These are phyloP conservation scores for Drosophila jambulina DNA, from an alignment of 1,140 invertebrate species.

Conservation along the genomic window DNA sequence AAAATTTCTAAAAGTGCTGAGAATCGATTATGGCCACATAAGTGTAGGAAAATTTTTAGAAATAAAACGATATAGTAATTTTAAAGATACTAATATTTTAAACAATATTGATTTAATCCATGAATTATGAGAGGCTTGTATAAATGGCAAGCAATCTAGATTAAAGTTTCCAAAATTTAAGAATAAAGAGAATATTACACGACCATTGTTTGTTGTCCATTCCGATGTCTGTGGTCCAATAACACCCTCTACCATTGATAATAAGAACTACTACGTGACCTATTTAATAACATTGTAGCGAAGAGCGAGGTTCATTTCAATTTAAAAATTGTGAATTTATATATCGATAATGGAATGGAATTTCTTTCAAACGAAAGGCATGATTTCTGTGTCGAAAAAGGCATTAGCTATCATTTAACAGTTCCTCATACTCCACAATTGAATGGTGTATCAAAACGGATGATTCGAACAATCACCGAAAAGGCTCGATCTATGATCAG, in stretches of 20 bases:
- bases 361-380: too few relatives aligned
- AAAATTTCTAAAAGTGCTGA: constrained; percentile 13
- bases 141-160: neutral
- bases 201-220: constrained; percentile 78
- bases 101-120: constrained; percentile 12
- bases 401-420: too few relatives aligned
- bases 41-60: constrained; percentile 12
- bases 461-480: constrained; percentile 18
- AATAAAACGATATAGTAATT: constrained; percentile 12
- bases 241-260: too few relatives aligned
- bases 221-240: too few relatives aligned
- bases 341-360: too few relatives aligned
- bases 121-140: too few relatives aligned
- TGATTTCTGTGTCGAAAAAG: constrained; percentile 10
- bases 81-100: constrained; percentile 16
- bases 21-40: constrained; percentile 17
- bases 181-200: constrained; percentile 69
- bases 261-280: too few relatives aligned
- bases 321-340: too few relatives aligned
- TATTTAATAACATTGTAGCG: too few relatives aligned
- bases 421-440: neutral
- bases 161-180: constrained; percentile 72
- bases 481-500: too few relatives aligned
- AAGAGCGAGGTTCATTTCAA: too few relatives aligned
- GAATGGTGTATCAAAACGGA: constrained; percentile 4